These are phyloP conservation scores for Nycteola revayana DNA, from an alignment of 2,888 invertebrate species.

Conservation along the genomic window DNA sequence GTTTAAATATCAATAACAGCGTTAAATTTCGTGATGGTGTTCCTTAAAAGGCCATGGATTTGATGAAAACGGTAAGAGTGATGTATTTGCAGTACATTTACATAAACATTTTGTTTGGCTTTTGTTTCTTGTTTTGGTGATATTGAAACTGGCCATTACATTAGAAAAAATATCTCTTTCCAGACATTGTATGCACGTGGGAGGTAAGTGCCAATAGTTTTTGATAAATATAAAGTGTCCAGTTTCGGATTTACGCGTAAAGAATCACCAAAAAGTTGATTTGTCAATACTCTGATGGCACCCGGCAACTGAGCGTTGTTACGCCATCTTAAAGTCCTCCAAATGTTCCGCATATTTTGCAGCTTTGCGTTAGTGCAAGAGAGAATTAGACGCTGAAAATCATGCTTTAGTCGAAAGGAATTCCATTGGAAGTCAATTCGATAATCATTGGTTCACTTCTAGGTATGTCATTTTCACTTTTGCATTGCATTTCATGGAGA, in stretches of 20 bases:
- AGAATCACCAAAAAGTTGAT: slow-evolving; percentile 67
- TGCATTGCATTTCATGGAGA: slow-evolving; percentile 70
- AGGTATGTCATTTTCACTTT: slow-evolving; percentile 75
- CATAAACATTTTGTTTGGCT: slow-evolving; percentile 75
- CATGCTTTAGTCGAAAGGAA: slow-evolving; percentile 59
- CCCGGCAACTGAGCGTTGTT: slow-evolving; percentile 81
- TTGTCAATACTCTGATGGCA: slow-evolving; percentile 76
- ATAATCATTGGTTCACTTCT: slow-evolving; percentile 51
- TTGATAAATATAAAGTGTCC: slow-evolving; percentile 61
- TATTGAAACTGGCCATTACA: slow-evolving; percentile 82
- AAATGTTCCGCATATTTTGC: slow-evolving; percentile 77
- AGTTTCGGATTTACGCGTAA: slow-evolving; percentile 60
- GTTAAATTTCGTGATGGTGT: slow-evolving; percentile 80
- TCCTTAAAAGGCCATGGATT: slow-evolving; percentile 82
- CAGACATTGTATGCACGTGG: slow-evolving; percentile 79
- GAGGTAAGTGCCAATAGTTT: slow-evolving; percentile 77
- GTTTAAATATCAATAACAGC: slow-evolving; percentile 60
- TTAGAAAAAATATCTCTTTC: slow-evolving; percentile 82
- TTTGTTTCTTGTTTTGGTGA: slow-evolving; percentile 83
- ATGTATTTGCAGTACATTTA: slow-evolving; percentile 51
- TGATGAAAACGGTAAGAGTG: slow-evolving; percentile 81
- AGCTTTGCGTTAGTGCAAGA: slow-evolving; percentile 61
- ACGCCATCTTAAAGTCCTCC: slow-evolving; percentile 80
- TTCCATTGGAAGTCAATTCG: slow-evolving; percentile 58
- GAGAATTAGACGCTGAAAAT: slow-evolving; percentile 61